Conservation (phyloP, 2,888 invertebrate genomes). For the Norana najaformis region DNA sequence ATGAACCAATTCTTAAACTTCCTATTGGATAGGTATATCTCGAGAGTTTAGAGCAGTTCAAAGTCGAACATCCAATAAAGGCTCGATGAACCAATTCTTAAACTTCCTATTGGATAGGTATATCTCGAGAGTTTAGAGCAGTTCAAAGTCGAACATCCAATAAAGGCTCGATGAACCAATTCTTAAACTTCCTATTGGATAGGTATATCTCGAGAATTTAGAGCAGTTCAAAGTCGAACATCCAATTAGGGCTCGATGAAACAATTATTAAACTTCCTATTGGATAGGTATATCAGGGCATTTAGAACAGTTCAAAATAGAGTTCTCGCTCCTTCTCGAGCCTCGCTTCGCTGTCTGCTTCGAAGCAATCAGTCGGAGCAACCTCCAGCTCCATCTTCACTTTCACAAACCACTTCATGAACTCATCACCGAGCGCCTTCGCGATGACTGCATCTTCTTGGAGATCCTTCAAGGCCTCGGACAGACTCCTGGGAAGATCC, state of each 20-base stretch:
- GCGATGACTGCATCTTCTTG: constrained; percentile 37
- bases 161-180: neutral
- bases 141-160: too few relatives aligned
- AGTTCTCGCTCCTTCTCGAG: constrained; percentile 8
- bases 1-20: too few relatives aligned
- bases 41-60: too few relatives aligned
- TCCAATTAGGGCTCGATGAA: neutral
- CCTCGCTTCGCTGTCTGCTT: neutral
- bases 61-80: too few relatives aligned
- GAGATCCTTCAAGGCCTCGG: constrained; percentile 40
- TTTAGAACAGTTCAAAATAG: neutral
- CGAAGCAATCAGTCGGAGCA: neutral
- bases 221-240: neutral
- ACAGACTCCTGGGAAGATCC: constrained; percentile 39
- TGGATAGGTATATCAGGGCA: neutral
- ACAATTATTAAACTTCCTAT: neutral
- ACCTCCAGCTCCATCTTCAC: constrained; percentile 34
- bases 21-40: too few relatives aligned
- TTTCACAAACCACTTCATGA: constrained; percentile 42
- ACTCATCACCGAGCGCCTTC: constrained; percentile 40
- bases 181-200: neutral
- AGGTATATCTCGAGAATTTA: neutral
- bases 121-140: too few relatives aligned
- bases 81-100: too few relatives aligned
- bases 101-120: too few relatives aligned